phyloP scores from a whole-genome alignment of 2,797 vertebrate species.

The Ibycter americanus region DNA sequence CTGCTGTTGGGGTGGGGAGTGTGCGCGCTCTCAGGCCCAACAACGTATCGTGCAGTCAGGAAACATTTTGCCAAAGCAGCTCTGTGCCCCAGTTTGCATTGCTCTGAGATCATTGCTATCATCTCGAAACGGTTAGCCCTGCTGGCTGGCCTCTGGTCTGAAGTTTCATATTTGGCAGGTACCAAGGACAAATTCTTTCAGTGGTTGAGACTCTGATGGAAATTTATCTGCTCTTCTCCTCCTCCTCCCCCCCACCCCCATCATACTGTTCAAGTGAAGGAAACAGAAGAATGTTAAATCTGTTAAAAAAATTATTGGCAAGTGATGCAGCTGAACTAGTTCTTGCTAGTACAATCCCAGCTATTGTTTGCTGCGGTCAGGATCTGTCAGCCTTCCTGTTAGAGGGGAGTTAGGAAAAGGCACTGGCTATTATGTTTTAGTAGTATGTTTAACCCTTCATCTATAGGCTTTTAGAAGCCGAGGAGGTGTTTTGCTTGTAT shows the following conservation, averaged over 20 bases:
- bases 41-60: not conserved
- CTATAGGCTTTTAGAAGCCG: not conserved
- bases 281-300: slow-evolving; percentile 77
- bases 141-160: slow-evolving; percentile 30
- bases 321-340: slow-evolving; percentile 76
- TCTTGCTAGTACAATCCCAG: slow-evolving; percentile 77
- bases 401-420: slow-evolving; percentile 68
- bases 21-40: not conserved
- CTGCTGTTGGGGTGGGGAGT: not conserved
- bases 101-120: not conserved
- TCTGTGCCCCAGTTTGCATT: not conserved
- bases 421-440: slow-evolving; percentile 68
- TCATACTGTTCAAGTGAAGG: slow-evolving; percentile 62
- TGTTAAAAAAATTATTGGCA: slow-evolving; percentile 80
- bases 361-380: slow-evolving; percentile 78
- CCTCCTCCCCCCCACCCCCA: not conserved
- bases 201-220: slow-evolving; percentile 54
- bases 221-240: slow-evolving; percentile 60
- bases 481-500: not conserved
- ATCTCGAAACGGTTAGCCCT: not conserved
- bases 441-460: slow-evolving; percentile 72
- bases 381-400: slow-evolving; percentile 75
- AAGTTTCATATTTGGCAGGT: slow-evolving; percentile 66
- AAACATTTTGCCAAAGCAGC: not conserved
- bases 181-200: slow-evolving; percentile 58